Base-by-base conservation (phyloP, 1,140 invertebrate genomes). In the Berghia stephanieae region DNA sequence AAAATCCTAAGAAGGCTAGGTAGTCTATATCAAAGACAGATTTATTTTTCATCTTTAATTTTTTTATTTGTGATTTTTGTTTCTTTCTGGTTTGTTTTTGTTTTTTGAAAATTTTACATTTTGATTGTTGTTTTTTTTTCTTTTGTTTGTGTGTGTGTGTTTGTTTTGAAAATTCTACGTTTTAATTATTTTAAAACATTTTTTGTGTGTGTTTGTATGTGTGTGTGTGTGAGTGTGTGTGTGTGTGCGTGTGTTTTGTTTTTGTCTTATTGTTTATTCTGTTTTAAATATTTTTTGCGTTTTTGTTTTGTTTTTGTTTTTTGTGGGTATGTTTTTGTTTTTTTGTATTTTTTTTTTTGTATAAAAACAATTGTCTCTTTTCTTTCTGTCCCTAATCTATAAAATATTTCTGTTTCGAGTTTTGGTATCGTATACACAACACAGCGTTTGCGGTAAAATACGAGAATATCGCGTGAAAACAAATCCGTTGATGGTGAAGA, bases 201-300 rank as follows among this genome's bases (percentile, higher is more conserved):
- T n/a, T 60, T n/a, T 60, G 55, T 60, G 55, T 60, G 55, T 60
- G 55, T 60, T n/a, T 60, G 55, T 60, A 31, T 60, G 55, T 21
- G 55, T 60, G 34, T 31, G 21, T 21, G 21, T 31, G 55, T 21
- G n/a, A n/a, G 21, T 31, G 55, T 21, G 21, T 31, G 67, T n/a
- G n/a, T n/a, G 40, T n/a, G 40, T 34, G 40, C 67, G 27, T 34
- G 67, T n/a, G n/a, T 10, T 5, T 24, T 8, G 27, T 3, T 10
- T 34, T 5, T n/a, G n/a, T 5, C 8, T 34, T 10, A 69, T 38
- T 27, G 24, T 4, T 6, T 21, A 60, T 6, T 8, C 4, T 21
- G 4, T 60, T 60, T 21, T 60, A 6, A 31, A 21, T 4, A 4
- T 60, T 4, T 21, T 60, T 21, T 21, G n/a, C 34, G 5, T 6